Conservation (phyloP, 2,888 invertebrate species). For the Lithosia quadra region DNA sequence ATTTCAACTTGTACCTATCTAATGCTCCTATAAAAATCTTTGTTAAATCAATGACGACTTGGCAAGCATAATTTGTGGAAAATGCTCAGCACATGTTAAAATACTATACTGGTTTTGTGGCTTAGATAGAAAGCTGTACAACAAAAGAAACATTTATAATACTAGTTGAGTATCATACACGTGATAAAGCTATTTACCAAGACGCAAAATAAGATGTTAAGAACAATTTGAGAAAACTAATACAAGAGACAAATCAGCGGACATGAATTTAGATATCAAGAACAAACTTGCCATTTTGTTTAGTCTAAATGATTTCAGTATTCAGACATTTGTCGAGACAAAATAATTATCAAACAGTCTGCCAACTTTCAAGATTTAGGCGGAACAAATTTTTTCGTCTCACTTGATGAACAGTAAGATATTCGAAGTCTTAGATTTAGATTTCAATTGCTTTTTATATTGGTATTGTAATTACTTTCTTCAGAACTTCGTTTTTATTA, state of each 20-base stretch:
- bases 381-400: conserved; percentile 8
- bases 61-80: not conserved
- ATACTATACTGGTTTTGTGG: not conserved
- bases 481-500: not conserved
- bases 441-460: conserved; percentile 19
- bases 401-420: conserved; percentile 7
- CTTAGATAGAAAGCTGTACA: not conserved
- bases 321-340: not conserved
- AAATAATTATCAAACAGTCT: not conserved
- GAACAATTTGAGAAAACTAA: not conserved
- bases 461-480: conserved; percentile 13
- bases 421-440: conserved; percentile 6
- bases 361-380: not conserved
- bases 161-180: not conserved
- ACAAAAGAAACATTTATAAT: not conserved
- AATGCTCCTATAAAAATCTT: no score
- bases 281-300: not conserved
- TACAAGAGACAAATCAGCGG: not conserved
- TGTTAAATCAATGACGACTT: not conserved
- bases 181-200: not conserved
- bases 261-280: not conserved
- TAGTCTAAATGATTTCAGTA: not conserved
- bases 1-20: no score
- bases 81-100: not conserved
- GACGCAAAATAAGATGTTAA: not conserved